These are phyloP conservation scores for Caenorhabditis uteleia DNA, from an alignment of 2,888 invertebrate genomes.

Conservation along the genomic window DNA sequence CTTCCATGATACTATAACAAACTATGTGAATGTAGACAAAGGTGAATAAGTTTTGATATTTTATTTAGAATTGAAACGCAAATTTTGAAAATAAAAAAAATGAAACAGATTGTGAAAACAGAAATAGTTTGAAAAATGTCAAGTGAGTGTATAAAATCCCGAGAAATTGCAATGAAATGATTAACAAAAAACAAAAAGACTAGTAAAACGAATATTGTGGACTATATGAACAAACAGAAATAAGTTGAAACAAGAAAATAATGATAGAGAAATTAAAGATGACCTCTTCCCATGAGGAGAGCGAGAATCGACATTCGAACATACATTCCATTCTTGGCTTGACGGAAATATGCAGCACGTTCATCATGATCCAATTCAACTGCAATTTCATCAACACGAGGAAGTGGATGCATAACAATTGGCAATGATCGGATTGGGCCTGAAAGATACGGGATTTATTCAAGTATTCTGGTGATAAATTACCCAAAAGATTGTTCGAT, in stretches of 20 bases:
- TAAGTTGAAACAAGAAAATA: constrained; percentile 3
- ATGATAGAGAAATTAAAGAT: constrained; percentile 8
- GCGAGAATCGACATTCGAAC: constrained; percentile 96
- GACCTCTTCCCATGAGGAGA: constrained; percentile 79
- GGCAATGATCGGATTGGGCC: constrained; percentile 48
- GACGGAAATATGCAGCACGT: constrained; percentile 98
- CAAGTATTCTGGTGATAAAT: background rate
- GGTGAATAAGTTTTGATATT: no score
- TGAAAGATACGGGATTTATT: constrained; percentile 6
- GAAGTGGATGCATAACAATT: constrained; percentile 88
- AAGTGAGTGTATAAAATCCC: background rate
- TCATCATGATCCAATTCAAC: constrained; percentile 89
- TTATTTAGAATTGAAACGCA: no score
- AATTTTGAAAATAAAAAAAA: no score
- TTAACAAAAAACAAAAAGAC: background rate
- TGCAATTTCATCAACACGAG: constrained; percentile 91
- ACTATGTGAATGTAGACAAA: no score
- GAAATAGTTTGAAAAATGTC: background rate
- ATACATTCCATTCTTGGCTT: constrained; percentile 96
- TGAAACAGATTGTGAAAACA: no score
- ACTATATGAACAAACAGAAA: constrained; percentile 8
- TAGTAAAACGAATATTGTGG: background rate
- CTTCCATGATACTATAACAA: no score
- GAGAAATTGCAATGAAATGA: background rate
- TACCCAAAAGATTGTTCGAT: constrained; percentile 17